Percentiles rank a stretch among this genome's conserved stretches.
Evolutionary conservation across 2,113 vertebrate genomes (phyloP).

Genomic region (Boleophthalmus pectinirostris): DNA sequence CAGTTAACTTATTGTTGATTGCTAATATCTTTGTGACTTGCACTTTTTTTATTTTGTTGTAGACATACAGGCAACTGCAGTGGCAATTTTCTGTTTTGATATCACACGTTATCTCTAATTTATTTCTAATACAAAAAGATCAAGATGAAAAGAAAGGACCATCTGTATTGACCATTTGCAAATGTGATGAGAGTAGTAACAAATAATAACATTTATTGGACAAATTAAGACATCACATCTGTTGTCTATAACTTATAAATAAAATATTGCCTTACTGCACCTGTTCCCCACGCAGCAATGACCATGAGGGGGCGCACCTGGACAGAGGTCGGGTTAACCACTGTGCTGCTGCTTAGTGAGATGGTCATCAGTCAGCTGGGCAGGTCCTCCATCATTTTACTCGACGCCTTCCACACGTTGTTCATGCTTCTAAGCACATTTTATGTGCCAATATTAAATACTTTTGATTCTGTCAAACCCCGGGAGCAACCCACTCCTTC

Average conservation of each 20-base stretch:
- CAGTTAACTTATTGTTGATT: background rate
- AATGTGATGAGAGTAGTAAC: background rate
- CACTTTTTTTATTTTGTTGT: no score
- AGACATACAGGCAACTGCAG: background rate
- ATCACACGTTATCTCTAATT: background rate
- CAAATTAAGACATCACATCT: no score
- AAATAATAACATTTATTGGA: no score
- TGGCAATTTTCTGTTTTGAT: background rate
- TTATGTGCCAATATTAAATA: conserved; percentile 18
- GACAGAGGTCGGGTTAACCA: conserved; percentile 60
- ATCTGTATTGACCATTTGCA: background rate
- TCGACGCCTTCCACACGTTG: conserved; percentile 77
- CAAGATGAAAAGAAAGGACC: background rate
- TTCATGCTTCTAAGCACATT: conserved; percentile 67
- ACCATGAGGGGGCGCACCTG: conserved; percentile 46
- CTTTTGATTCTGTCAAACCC: conserved; percentile 1
- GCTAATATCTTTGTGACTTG: background rate
- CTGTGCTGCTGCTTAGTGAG: conserved; percentile 69
- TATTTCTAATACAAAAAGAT: background rate
- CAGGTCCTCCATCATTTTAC: conserved; percentile 70
- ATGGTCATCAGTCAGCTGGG: conserved; percentile 71
- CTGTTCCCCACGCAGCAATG: conserved; percentile 39
- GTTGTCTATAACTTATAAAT: background rate
- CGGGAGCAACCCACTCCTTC: background rate
- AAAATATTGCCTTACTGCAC: background rate